phyloP scores from a whole-genome alignment of 2,113 vertebrate genomes.

The Martes martes region DNA sequence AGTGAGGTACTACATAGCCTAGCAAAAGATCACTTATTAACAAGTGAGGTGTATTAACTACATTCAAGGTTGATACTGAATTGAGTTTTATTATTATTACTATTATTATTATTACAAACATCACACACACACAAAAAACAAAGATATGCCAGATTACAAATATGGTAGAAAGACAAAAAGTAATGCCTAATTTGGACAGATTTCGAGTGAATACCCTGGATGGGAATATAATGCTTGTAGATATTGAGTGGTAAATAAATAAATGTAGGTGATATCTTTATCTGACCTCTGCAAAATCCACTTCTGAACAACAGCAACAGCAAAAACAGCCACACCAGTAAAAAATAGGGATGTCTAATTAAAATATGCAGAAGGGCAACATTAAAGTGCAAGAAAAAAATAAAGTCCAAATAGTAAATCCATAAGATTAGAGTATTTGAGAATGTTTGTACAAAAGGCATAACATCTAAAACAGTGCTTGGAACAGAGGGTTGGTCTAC shows the following conservation, averaged over 20 bases:
- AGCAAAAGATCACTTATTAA: background rate
- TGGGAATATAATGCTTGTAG: background rate
- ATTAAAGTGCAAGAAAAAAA: background rate
- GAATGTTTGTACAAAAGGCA: background rate
- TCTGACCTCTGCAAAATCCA: background rate
- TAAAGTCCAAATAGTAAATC: background rate
- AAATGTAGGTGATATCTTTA: background rate
- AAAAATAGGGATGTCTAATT: background rate
- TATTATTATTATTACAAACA: background rate
- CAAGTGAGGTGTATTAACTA: background rate
- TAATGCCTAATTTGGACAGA: background rate
- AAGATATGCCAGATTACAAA: background rate
- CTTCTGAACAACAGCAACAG: background rate
- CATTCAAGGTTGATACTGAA: background rate
- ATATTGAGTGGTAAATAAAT: background rate
- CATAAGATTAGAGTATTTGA: background rate
- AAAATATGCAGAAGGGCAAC: conserved; percentile 14
- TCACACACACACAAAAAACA: background rate
- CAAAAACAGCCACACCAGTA: background rate
- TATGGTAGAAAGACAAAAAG: background rate
- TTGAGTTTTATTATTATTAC: background rate
- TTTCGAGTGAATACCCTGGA: background rate
- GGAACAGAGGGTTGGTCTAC: background rate
- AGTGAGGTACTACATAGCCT: background rate
- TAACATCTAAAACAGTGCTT: background rate